Evolutionary conservation across 2,113 vertebrate species (phyloP).

Genomic region (Hoplias malabaricus): DNA sequence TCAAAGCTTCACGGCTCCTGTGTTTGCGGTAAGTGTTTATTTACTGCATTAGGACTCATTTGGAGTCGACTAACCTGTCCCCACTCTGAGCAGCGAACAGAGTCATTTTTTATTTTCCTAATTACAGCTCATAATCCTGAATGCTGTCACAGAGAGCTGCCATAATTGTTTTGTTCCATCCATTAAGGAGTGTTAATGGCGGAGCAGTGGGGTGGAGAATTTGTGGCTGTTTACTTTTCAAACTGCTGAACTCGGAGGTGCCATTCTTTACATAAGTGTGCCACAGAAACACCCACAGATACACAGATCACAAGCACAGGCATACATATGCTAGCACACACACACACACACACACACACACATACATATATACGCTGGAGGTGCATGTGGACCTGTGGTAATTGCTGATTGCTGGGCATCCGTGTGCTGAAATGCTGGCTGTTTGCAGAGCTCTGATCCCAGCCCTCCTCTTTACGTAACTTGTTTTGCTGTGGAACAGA

Average conservation of each 20-base stretch:
- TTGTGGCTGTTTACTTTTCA: conserved; percentile 51
- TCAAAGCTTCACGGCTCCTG: not conserved
- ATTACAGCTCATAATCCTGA: conserved; percentile 62
- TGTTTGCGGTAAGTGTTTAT: conserved; percentile 6
- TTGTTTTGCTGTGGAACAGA: conserved; percentile 47
- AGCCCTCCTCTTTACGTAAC: conserved; percentile 51
- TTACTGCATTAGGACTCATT: conserved; percentile 32
- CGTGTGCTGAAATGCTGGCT: conserved; percentile 44
- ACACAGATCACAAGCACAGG: not conserved
- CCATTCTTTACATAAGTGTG: conserved; percentile 21
- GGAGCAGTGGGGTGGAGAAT: conserved; percentile 47
- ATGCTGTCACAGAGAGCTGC: conserved; percentile 56
- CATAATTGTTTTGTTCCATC: conserved; percentile 57
- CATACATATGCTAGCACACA: not conserved
- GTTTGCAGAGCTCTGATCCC: conserved; percentile 47
- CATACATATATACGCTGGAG: not conserved
- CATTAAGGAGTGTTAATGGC: conserved; percentile 49
- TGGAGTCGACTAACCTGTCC: conserved; percentile 38
- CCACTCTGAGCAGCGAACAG: conserved; percentile 19
- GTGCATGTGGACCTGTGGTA: conserved; percentile 20
- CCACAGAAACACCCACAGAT: not conserved
- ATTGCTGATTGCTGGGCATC: conserved; percentile 6
- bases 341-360: not conserved
- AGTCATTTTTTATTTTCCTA: conserved; percentile 59
- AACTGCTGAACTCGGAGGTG: conserved; percentile 38